Evolutionary conservation across 2,113 vertebrate genomes (phyloP).

Genomic region (Strix aluco): DNA sequence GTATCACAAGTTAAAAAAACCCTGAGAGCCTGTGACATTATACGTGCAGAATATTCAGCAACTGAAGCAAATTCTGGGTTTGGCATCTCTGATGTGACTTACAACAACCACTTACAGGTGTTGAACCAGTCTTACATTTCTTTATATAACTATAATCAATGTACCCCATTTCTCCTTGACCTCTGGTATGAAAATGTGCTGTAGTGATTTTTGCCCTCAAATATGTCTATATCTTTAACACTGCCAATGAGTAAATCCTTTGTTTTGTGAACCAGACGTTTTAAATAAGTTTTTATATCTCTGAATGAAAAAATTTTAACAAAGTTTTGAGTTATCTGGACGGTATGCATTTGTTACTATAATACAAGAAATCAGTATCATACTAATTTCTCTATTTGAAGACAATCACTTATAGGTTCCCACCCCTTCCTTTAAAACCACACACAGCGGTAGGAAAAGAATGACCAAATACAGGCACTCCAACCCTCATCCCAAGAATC

Average conservation of each 20-base stretch:
- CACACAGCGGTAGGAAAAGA: neutral
- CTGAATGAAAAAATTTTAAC: neutral
- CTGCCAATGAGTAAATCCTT: neutral
- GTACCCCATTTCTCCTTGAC: neutral
- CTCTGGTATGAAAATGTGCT: neutral
- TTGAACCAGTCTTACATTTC: neutral
- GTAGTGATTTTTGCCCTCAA: neutral
- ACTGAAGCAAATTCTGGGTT: neutral
- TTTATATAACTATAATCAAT: neutral
- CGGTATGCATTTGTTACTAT: conserved; percentile 10
- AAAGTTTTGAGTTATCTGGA: conserved; percentile 25
- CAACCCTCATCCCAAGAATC: neutral
- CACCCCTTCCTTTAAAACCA: neutral
- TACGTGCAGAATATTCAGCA: neutral
- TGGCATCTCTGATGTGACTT: neutral
- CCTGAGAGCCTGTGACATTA: neutral
- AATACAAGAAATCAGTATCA: neutral
- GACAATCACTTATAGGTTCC: neutral
- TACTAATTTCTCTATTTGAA: neutral
- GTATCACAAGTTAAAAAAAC: neutral
- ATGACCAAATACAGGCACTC: neutral
- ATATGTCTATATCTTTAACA: neutral
- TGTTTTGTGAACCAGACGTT: conserved; percentile 22
- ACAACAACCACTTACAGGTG: neutral
- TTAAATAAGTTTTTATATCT: neutral